Conservation (phyloP, 2,113 vertebrate genomes). For the Saguinus midas region DNA sequence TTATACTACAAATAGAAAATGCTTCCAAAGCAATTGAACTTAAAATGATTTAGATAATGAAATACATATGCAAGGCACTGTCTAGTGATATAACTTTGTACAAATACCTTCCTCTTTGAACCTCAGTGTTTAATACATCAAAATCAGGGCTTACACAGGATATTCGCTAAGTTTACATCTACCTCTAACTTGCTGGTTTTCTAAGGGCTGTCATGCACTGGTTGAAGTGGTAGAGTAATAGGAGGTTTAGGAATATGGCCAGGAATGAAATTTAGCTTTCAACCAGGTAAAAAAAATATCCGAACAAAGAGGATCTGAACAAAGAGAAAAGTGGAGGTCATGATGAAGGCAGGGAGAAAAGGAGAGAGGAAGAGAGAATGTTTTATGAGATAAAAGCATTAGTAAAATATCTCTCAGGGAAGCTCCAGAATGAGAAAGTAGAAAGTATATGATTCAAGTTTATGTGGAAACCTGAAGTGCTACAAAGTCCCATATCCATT, state of each 20-base stretch:
- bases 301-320: not conserved
- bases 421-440: not conserved
- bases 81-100: not conserved
- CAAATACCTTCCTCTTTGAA: not conserved
- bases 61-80: not conserved
- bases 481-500: not conserved
- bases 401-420: not conserved
- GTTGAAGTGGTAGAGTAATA: not conserved
- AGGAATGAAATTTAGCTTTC: not conserved
- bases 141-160: not conserved
- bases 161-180: not conserved
- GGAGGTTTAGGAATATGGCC: not conserved
- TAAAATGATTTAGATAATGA: not conserved
- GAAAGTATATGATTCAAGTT: not conserved
- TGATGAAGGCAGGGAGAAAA: not conserved
- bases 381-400: not conserved
- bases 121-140: not conserved
- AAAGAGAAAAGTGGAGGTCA: not conserved
- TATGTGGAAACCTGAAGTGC: not conserved
- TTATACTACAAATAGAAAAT: constrained; percentile 20
- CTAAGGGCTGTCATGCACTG: not conserved
- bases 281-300: not conserved
- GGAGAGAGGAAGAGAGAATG: not conserved
- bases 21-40: not conserved
- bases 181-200: not conserved